Base-by-base conservation (phyloP, 2,888 invertebrate genomes). In the Dorcus parallelipipedus region DNA sequence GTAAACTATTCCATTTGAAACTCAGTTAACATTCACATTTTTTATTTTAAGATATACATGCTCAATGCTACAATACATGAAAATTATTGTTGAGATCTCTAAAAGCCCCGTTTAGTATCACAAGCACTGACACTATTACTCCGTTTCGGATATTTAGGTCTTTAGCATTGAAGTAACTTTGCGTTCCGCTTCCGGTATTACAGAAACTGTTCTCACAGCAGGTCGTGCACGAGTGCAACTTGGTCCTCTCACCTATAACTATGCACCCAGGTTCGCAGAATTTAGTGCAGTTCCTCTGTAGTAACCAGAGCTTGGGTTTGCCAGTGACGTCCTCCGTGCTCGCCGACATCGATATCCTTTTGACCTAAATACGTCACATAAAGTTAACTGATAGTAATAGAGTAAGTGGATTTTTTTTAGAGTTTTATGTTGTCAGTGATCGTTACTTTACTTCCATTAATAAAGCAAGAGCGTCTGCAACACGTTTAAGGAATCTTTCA, bases 241-340 rank as follows among this genome's bases (percentile, higher is more conserved):
- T 94, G 4, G 93, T 93, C 50, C 94, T 80, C 74, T 95, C 94
- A 0, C 94, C 94, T 64, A 95, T 93, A 51, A 93, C 85, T 70
- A 94, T 93, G 78, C 93, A 94, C 9, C 93, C 93, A 0, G 92
- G 86, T 67, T 93, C 92, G 77, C 94, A 95, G 70, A 86, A 88
- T 68, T 87, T 87, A 0, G 90, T 85, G 73, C 94, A 94, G 73
- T 90, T 90, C 9, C 94, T 82, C 74, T 93, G 91, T 57, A 93
- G 73, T 0, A 91, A 87, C 93, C 93, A 94, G 82, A 91, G 86
- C 74, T 87, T 87, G 0, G 88, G 88, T 8, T 84, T 86, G 0
- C 91, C 89, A 0, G 87, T 87, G 26, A 85, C 81, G 73, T 93
- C 92, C 72, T 92, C 92, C 0, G 87, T 92, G 5, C 91, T 91